These are phyloP conservation scores for Oreochromis aureus DNA, from an alignment of 2,113 vertebrate genomes.

Conservation along the genomic window DNA sequence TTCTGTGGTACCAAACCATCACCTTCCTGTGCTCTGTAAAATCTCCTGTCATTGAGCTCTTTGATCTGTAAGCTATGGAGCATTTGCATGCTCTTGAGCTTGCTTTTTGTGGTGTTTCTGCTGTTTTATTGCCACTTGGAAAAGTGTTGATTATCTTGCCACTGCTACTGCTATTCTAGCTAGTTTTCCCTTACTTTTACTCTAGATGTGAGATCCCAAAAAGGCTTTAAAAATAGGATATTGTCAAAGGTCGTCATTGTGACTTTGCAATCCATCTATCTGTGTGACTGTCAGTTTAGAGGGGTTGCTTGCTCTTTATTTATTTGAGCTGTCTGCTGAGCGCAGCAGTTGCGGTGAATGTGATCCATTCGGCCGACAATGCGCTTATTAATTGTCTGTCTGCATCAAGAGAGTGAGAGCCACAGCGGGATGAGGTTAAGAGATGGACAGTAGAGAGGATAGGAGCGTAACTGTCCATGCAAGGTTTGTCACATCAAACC, in stretches of 20 bases:
- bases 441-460: conserved; percentile 5
- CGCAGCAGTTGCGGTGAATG: conserved; percentile 46
- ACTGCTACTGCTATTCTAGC: not conserved
- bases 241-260: not conserved
- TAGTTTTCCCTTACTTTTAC: not conserved
- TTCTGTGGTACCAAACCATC: not conserved
- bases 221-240: not conserved
- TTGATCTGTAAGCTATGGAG: conserved; percentile 5
- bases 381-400: conserved; percentile 57
- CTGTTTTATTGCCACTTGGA: not conserved
- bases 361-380: conserved; percentile 38
- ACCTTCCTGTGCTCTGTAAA: not conserved
- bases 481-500: not conserved
- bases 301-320: conserved; percentile 23
- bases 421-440: not conserved
- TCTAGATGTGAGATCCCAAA: not conserved
- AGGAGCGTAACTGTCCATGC: conserved; percentile 6
- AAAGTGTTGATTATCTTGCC: not conserved
- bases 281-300: conserved; percentile 1
- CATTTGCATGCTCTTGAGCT: not conserved
- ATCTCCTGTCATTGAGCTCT: not conserved
- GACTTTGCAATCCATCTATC: not conserved
- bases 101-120: not conserved
- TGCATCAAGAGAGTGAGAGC: conserved; percentile 31
- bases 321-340: conserved; percentile 59